phyloP scores from a whole-genome alignment of 2,113 vertebrate genomes.

The Apteryx owenii region DNA sequence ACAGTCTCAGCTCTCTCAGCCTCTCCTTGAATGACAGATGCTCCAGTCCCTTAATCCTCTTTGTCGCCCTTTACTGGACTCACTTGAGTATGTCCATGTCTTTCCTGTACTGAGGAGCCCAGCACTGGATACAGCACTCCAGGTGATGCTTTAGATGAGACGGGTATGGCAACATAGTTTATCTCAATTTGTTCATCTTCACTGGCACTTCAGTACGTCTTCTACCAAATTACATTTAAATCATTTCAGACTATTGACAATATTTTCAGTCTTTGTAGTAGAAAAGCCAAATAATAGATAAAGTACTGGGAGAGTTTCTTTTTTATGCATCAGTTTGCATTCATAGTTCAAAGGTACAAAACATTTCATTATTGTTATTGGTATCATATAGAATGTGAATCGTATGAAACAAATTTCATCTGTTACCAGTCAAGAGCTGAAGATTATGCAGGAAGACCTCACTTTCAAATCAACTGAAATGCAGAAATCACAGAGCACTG shows the following conservation, averaged over 20 bases:
- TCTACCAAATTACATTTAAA: neutral
- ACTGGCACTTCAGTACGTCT: neutral
- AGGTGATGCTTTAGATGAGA: neutral
- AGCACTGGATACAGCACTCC: no score
- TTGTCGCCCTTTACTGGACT: no score
- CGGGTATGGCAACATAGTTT: neutral
- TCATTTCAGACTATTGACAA: neutral
- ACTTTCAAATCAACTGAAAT: slow-evolving; percentile 95
- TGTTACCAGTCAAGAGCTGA: slow-evolving; percentile 90
- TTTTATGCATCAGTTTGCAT: neutral
- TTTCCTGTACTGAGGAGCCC: no score
- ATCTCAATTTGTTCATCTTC: neutral
- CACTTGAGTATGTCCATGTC: no score
- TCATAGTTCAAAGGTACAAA: neutral
- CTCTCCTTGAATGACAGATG: neutral
- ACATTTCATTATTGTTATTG: slow-evolving; percentile 7
- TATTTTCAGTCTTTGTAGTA: neutral
- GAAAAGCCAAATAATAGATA: neutral
- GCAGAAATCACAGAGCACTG: slow-evolving; percentile 93
- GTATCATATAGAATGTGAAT: slow-evolving; percentile 86
- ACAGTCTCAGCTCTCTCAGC: neutral
- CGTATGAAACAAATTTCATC: slow-evolving; percentile 88
- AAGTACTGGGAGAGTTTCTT: neutral
- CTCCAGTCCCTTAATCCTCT: no score
- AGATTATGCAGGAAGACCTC: slow-evolving; percentile 95